Base-by-base conservation (phyloP, 2,797 vertebrate genomes). In the Propithecus deckenii region DNA sequence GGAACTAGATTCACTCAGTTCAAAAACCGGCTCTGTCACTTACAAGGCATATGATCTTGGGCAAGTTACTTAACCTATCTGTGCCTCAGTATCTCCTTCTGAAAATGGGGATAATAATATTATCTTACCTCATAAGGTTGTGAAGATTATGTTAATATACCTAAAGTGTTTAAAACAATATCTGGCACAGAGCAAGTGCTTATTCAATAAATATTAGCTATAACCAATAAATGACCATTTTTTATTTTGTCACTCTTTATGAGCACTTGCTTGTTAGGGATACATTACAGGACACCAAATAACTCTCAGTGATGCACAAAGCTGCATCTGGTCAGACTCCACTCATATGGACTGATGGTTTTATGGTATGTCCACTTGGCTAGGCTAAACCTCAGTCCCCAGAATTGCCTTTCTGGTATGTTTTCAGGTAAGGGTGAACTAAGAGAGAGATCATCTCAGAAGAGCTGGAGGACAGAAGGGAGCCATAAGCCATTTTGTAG, bases 151-250 rank as follows among this genome's bases (percentile, higher is more conserved):
- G 11, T 76, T n/a, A 50, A 84, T 78, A 55, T 7, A 41, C 0
- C 0, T 50, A 55, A 59, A 22, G 10, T 18, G 1, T 78, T 95
- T 91, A 79, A 78, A 92, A 80, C 4, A 87, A 67, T 94, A 46
- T 46, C 13, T 48, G 11, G 18, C 2, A 38, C 10, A 81, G 20
- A 32, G 4, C 57, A 61, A 86, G 14, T 35, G 0, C 12, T 93
- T 75, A 12, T 63, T 91, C 15, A 89, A 86, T 87, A 91, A 83
- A 63, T 48, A 65, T 41, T 86, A 91, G 13, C 75, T 95, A n/a
- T 28, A 43, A 87, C 67, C 57, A 91, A 43, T 5, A 38, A 78
- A 50, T 17, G 9, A 43, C 9, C 20, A 13, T 18, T 25, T 38
- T 48, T 23, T 43, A 14, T 20, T 32, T 20, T 2, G 85, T 76